These are phyloP conservation scores for Lumbricus terrestris DNA, from an alignment of 2,888 invertebrate species.

Conservation along the genomic window DNA sequence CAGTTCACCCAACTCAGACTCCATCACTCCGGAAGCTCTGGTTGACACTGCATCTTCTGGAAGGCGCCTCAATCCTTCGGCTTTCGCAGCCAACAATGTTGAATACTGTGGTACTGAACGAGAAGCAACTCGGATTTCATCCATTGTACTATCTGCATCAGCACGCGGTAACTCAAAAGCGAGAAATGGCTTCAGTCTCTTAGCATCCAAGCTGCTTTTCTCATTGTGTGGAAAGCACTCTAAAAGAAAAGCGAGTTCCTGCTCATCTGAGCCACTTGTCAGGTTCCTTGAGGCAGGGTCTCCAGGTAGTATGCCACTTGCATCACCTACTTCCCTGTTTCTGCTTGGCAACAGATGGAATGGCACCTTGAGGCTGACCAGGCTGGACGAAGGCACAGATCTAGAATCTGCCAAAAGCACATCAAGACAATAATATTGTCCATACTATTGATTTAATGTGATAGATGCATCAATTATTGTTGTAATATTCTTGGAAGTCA, in stretches of 20 bases:
- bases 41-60: neutral
- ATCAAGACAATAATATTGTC: neutral
- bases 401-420: neutral
- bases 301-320: neutral
- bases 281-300: neutral
- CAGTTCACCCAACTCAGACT: neutral
- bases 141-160: neutral
- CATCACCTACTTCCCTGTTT: conserved; percentile 3
- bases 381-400: neutral
- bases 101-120: neutral
- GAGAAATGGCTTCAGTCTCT: conserved; percentile 3
- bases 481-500: neutral
- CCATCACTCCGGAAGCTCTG: neutral
- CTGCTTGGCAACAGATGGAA: neutral
- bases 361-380: neutral
- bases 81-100: neutral
- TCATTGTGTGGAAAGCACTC: neutral
- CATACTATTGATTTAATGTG: neutral
- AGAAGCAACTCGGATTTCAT: neutral
- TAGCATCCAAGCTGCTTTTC: neutral
- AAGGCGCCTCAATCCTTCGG: neutral
- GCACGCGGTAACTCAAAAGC: neutral
- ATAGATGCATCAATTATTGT: too few species aligned
- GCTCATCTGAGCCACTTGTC: neutral
- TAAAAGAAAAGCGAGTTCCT: neutral